Evolutionary conservation across 2,888 invertebrate species (phyloP).

Genomic region (Entomobrya multifasciata): DNA sequence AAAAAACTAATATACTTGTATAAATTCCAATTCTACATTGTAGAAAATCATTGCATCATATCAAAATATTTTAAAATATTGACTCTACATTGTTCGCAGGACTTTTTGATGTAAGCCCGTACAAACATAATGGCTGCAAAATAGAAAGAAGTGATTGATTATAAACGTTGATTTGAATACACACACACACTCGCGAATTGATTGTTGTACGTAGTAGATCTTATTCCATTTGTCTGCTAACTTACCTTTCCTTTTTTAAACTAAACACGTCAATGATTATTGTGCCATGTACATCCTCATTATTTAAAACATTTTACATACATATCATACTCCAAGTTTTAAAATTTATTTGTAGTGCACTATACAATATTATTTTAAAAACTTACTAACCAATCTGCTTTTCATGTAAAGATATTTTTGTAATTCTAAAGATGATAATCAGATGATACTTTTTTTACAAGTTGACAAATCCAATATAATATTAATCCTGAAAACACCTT

Average conservation of each 20-base stretch:
- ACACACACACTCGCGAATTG: not conserved
- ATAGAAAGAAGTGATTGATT: too few species aligned
- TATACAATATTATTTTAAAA: not conserved
- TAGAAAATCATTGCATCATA: too few species aligned
- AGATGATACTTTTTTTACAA: constrained; percentile 20
- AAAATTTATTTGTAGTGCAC: constrained; percentile 4
- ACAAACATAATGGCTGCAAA: too few species aligned
- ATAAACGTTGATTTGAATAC: too few species aligned
- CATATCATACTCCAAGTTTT: not conserved
- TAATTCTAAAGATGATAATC: constrained; percentile 34
- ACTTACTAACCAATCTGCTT: too few species aligned
- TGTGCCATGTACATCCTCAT: constrained; percentile 24
- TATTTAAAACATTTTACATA: not conserved
- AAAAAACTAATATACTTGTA: too few species aligned
- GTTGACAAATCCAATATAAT: constrained; percentile 49
- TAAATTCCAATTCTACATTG: too few species aligned
- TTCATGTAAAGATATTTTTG: constrained; percentile 18
- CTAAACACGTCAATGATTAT: constrained; percentile 37
- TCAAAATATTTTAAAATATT: too few species aligned
- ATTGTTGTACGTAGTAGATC: constrained; percentile 26
- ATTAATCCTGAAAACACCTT: constrained; percentile 36
- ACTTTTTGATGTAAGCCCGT: too few species aligned
- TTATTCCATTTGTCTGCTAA: constrained; percentile 6
- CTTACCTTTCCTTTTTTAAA: not conserved
- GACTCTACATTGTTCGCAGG: too few species aligned